Base-by-base conservation (phyloP, 1,140 invertebrate species). In the Megathymus violae region DNA sequence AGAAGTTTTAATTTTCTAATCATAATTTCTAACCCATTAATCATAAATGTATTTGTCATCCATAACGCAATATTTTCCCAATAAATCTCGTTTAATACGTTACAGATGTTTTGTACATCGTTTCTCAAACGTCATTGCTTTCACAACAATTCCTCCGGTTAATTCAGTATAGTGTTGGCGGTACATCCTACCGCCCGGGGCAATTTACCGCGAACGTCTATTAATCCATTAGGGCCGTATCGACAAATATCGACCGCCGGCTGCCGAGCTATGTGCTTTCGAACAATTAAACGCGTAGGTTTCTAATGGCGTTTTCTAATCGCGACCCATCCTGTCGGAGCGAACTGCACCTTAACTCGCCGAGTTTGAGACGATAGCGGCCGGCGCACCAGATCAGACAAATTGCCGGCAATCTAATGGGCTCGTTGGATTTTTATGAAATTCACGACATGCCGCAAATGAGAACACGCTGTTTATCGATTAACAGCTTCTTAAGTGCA, bases 231-330 rank as follows among this genome's bases (percentile, higher is more conserved):
- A 64, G 61, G 59, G 54, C 54, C 64, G 48, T 47, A 58, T 68
- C 65, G 64, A 64, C 69, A 66, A 75, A 67, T 69, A 74, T 71
- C 62, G 50, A 31, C 43, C 46, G 62, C 52, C 56, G 50, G 47
- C 58, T 44, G 17, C 34, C 47, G 48, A 62, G 71, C 46, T 67
- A 80, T 81, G 73, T 80, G 75, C 81, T 82, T 82, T 84, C 83
- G 75, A 82, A 78, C 78, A 82, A 86, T 86, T 86, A 83, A 74
- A 65, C 64, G 61, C 51, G 52, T 64, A 43, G 56, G 69, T 78
- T 80, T 78, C 73, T 76, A 76, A 66, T 52, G 50, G 61, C 50
- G 67, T 74, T 76, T 74, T 71, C 67, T 67, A 64, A 69, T 67
- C 50, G 54, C 34, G 7, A 40, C 17, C 17, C 38, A 22, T 54